These are phyloP conservation scores for Otolemur garnettii DNA, from an alignment of 2,113 vertebrate genomes.

Conservation along the genomic window DNA sequence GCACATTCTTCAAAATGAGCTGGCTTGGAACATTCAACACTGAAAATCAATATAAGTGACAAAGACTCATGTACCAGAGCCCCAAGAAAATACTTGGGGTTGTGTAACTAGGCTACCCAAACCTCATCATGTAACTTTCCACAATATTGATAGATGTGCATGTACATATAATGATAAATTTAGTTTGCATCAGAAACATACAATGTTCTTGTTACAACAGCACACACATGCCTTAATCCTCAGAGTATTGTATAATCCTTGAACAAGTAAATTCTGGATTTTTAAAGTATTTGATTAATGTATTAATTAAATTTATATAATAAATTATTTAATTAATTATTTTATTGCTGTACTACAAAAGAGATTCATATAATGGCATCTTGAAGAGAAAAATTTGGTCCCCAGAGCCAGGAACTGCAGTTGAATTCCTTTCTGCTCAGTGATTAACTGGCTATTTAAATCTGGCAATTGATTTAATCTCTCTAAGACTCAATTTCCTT, in stretches of 20 bases:
- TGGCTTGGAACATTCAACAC: neutral
- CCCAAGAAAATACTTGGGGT: neutral
- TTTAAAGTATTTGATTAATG: conserved; percentile 20
- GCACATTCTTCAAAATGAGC: neutral
- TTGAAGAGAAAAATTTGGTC: neutral
- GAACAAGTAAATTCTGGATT: neutral
- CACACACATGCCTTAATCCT: neutral
- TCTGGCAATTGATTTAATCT: conserved; percentile 53
- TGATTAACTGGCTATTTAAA: conserved; percentile 49
- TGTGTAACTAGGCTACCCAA: neutral
- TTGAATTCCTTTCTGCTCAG: neutral
- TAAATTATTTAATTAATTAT: neutral
- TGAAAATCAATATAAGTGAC: neutral
- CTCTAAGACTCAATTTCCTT: conserved; percentile 52
- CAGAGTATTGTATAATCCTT: neutral
- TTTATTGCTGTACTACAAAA: neutral
- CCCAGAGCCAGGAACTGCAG: neutral
- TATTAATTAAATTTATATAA: conserved; percentile 34
- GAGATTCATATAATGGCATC: neutral
- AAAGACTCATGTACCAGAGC: neutral
- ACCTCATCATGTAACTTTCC: neutral
- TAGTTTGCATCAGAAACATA: conserved; percentile 3
- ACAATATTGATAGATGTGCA: neutral
- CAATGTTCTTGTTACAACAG: conserved; percentile 14
- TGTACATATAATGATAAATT: conserved; percentile 30